Conservation (phyloP, 2,113 vertebrate species). For the Limanda limanda region DNA sequence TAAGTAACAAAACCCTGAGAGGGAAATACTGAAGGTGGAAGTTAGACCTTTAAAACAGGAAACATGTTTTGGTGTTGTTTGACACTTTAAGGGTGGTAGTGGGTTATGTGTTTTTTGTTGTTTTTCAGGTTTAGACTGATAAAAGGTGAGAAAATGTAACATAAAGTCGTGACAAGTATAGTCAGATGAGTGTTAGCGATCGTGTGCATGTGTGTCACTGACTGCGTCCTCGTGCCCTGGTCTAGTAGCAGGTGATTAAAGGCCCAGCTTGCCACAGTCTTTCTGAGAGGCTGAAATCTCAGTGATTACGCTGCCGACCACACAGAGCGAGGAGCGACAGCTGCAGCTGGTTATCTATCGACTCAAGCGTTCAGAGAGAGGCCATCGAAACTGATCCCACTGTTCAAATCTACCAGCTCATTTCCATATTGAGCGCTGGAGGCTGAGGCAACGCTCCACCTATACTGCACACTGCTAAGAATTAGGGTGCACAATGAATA, state of each 20-base stretch:
- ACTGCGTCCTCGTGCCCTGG: slow-evolving; percentile 9
- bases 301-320: slow-evolving; percentile 64
- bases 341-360: slow-evolving; percentile 69
- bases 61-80: background rate
- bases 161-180: background rate
- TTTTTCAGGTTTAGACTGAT: background rate
- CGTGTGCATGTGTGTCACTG: slow-evolving; percentile 27
- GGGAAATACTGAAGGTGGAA: background rate
- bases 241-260: slow-evolving; percentile 55
- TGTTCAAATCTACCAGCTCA: background rate
- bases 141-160: background rate
- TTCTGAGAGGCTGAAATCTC: slow-evolving; percentile 65
- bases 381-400: slow-evolving; percentile 38
- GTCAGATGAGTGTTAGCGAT: background rate
- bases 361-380: background rate
- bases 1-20: too few relatives aligned
- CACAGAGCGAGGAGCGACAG: slow-evolving; percentile 59
- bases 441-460: background rate
- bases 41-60: too few relatives aligned
- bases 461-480: background rate
- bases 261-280: slow-evolving; percentile 35
- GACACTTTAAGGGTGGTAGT: background rate
- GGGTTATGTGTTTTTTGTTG: background rate
- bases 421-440: background rate
- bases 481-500: background rate